Evolutionary conservation across 2,797 vertebrate genomes (phyloP).

Genomic region (Myoxocephalus aenaeus): DNA sequence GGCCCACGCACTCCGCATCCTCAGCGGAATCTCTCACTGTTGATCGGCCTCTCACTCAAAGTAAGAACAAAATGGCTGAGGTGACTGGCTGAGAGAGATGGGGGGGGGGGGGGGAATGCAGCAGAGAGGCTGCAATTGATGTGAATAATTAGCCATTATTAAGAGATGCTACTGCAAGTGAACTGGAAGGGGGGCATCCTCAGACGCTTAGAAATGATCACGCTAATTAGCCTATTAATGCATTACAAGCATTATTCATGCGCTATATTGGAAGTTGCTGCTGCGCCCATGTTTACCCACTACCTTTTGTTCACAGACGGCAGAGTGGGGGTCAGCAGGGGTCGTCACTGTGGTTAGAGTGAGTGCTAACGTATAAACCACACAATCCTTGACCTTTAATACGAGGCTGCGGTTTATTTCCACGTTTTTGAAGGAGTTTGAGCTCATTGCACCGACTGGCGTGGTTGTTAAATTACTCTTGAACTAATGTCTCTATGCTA

Average conservation of each 20-base stretch:
- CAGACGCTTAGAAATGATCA: slow-evolving; percentile 13
- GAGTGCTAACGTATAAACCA: slow-evolving; percentile 44
- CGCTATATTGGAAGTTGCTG: neutral
- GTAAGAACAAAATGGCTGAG: slow-evolving; percentile 81
- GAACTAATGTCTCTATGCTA: no score
- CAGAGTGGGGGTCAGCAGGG: neutral
- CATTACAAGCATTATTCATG: slow-evolving; percentile 37
- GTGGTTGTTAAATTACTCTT: neutral
- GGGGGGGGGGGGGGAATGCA: slow-evolving; percentile 25
- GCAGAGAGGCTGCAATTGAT: slow-evolving; percentile 45
- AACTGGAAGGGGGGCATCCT: slow-evolving; percentile 1
- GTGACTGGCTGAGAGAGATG: slow-evolving; percentile 40
- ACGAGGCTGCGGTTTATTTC: neutral
- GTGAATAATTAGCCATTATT: slow-evolving; percentile 59
- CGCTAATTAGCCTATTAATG: slow-evolving; percentile 38
- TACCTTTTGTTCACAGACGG: slow-evolving; percentile 22
- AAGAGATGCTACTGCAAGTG: slow-evolving; percentile 47
- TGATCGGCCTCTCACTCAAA: slow-evolving; percentile 71
- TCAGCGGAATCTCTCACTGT: slow-evolving; percentile 72
- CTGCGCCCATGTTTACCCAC: neutral
- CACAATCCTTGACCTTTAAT: slow-evolving; percentile 58
- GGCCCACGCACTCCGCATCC: slow-evolving; percentile 81
- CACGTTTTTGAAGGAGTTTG: neutral
- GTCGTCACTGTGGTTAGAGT: slow-evolving; percentile 21
- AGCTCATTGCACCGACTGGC: slow-evolving; percentile 20